A percentile compares a stretch with the other conserved stretches of the same genome.
Conservation (phyloP, 2,888 invertebrate genomes). For the Leucozona laternaria region DNA sequence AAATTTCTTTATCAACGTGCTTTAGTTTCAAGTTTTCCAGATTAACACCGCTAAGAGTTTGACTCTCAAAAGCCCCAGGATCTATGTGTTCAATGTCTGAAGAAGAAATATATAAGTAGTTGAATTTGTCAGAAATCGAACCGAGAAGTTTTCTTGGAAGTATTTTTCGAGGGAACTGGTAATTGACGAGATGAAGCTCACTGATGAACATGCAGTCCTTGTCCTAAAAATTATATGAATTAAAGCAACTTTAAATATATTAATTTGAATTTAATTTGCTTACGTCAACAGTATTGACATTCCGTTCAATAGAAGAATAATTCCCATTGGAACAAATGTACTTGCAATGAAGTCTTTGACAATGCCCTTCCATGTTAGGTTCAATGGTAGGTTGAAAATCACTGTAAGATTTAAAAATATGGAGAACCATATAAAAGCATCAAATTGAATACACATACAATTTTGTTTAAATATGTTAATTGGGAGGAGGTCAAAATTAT, state of each 20-base stretch:
- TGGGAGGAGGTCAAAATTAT: no score
- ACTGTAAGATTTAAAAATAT: not conserved
- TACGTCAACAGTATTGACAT: slow-evolving; percentile 32
- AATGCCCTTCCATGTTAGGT: not conserved
- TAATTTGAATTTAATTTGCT: not conserved
- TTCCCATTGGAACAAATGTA: slow-evolving; percentile 50
- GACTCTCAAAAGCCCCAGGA: slow-evolving; percentile 78
- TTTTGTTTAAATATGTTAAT: no score
- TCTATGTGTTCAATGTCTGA: slow-evolving; percentile 77
- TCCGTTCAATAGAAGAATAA: not conserved
- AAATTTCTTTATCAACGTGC: slow-evolving; percentile 76
- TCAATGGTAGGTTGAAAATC: not conserved
- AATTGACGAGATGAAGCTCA: slow-evolving; percentile 78
- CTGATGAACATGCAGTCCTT: slow-evolving; percentile 76
- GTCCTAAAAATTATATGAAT: slow-evolving; percentile 30
- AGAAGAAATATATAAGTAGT: slow-evolving; percentile 76
- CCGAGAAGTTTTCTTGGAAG: slow-evolving; percentile 78
- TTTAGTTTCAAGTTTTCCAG: slow-evolving; percentile 77
- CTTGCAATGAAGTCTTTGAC: slow-evolving; percentile 38
- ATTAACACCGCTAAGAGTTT: slow-evolving; percentile 75
- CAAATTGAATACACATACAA: no score
- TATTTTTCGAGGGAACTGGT: slow-evolving; percentile 76
- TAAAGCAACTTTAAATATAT: not conserved
- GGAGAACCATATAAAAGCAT: not conserved
- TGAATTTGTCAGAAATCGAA: slow-evolving; percentile 70